A percentile compares a stretch with the other conserved stretches of the same genome.
These are phyloP conservation scores for Melitaea cinxia DNA, from an alignment of 1,140 invertebrate species.

Conservation along the genomic window DNA sequence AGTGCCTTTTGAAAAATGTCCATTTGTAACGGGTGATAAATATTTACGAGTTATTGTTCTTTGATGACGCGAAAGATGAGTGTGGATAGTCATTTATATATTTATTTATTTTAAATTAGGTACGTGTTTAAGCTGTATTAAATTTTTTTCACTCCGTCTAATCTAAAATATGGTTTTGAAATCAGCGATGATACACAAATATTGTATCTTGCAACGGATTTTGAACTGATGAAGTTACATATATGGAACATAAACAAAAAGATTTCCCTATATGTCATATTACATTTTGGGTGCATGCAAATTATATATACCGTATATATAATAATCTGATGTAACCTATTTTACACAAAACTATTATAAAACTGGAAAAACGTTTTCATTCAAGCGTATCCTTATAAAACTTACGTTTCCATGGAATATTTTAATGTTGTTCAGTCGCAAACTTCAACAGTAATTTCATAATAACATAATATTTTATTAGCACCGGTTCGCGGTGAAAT, in stretches of 20 bases:
- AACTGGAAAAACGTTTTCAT: background rate
- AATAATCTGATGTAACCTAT: no score
- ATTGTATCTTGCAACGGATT: no score
- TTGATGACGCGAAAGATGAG: constrained; percentile 43
- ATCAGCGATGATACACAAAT: no score
- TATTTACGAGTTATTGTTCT: constrained; percentile 78
- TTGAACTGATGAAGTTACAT: no score
- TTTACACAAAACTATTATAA: no score
- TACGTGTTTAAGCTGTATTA: background rate
- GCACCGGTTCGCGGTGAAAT: constrained; percentile 60
- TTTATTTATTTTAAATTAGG: background rate
- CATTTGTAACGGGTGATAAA: constrained; percentile 77
- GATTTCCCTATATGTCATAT: no score
- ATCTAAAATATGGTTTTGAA: constrained; percentile 1
- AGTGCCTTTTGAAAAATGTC: constrained; percentile 74
- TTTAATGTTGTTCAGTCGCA: constrained; percentile 46
- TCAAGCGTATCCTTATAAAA: constrained; percentile 30
- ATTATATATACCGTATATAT: no score
- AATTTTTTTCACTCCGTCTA: no score
- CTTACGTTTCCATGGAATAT: constrained; percentile 26
- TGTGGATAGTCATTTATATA: constrained; percentile 40
- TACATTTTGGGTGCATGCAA: no score
- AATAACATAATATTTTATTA: constrained; percentile 73
- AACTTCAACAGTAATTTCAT: constrained; percentile 66
- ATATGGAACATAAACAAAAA: no score